Base-by-base conservation (phyloP, 2,888 invertebrate species). In the Venusia cambrica region DNA sequence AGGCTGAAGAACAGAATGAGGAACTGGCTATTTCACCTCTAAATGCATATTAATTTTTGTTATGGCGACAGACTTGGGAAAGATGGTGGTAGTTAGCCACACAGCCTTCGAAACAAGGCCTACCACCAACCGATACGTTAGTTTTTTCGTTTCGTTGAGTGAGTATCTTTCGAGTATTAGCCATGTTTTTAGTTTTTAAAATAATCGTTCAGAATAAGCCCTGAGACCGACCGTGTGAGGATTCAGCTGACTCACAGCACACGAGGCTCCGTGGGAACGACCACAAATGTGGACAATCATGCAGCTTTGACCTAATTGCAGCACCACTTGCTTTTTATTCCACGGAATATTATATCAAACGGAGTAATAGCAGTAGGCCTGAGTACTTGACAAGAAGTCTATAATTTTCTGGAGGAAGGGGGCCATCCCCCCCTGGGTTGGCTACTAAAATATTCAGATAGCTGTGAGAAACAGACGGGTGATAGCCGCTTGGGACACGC, bases 401-500 rank as follows among this genome's bases (percentile, higher is more conserved):
- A 68, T 87, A 77, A 85, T 87, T 85, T 83, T 60, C 62, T 19
- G 60, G 49, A 61, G 60, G n/a, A n/a, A n/a, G n/a, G n/a, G n/a
- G n/a, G n/a, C n/a, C n/a, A n/a, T n/a, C n/a, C n/a, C n/a, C n/a
- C n/a, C n/a, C n/a, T n/a, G n/a, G 58, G 60, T 53, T 44, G 45
- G 52, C 65, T 69, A 62, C 66, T 85, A 51, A 79, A 87, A 80
- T 84, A 83, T 85, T 84, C 74, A 84, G 63, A 51, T 49, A 48
- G 53, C 56, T 51, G 62, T 80, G 77, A 62, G 81, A 79, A 79
- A 61, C 45, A 56, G 55, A 36, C 57, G 50, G 60, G 54, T 58
- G 52, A 57, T 57, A 45, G 57, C 66, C 44, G 21, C 44, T 40
- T 21, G 34, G 41, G 42, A 34, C 45, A 39, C 33, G 45, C 48